These are phyloP conservation scores for Crypturellus undulatus DNA, from an alignment of 2,113 vertebrate species.

Conservation along the genomic window DNA sequence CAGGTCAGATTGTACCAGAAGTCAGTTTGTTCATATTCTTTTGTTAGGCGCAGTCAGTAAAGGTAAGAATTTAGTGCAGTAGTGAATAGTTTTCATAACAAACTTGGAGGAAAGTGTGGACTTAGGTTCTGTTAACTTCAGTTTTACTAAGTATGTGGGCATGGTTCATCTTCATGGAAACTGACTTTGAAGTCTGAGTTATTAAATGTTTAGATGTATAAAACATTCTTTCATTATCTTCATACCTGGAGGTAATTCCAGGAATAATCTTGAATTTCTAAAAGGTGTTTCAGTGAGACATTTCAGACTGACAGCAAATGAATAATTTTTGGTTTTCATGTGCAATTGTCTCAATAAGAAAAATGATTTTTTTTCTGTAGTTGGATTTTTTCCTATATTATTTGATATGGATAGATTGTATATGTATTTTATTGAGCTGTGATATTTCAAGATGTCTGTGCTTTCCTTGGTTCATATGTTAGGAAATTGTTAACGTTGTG, in stretches of 20 bases:
- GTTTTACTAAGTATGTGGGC: neutral
- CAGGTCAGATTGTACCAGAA: neutral
- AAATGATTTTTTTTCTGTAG: neutral
- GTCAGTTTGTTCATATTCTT: neutral
- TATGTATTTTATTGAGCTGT: neutral
- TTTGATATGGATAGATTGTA: neutral
- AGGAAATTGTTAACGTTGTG: neutral
- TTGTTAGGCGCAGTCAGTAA: neutral
- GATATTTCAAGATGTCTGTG: neutral
- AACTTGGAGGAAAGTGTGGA: accelerated
- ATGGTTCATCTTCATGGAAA: neutral
- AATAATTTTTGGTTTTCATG: neutral
- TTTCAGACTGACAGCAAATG: neutral
- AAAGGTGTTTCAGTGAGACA: neutral
- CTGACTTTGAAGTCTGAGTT: neutral
- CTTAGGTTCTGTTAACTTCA: neutral
- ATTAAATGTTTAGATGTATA: neutral
- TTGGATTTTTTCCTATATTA: neutral
- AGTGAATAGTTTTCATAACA: neutral
- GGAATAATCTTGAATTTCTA: neutral
- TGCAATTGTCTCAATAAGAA: neutral
- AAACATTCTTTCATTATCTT: neutral
- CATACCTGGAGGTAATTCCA: neutral
- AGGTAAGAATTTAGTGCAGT: neutral
- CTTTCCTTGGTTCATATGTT: neutral